These are phyloP conservation scores for Pantherophis vulpinus DNA, from an alignment of 2,797 vertebrate species.

Conservation along the genomic window DNA sequence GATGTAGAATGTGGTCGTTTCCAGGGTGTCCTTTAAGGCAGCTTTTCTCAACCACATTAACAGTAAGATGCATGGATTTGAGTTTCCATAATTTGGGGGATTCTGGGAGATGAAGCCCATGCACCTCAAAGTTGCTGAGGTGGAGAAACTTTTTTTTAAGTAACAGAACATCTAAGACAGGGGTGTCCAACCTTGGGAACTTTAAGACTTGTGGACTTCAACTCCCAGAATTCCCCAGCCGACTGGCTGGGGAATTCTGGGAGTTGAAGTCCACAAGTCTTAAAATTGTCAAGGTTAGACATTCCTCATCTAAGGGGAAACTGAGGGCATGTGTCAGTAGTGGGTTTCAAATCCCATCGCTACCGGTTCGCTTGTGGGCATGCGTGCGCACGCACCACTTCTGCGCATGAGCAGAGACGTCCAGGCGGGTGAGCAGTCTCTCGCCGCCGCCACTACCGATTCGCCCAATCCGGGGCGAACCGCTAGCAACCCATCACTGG, in stretches of 20 bases:
- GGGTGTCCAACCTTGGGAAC: neutral
- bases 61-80: neutral
- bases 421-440: no score
- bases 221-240: no score
- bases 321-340: neutral
- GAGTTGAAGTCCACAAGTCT: neutral
- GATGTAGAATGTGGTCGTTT: conserved; percentile 21
- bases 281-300: neutral
- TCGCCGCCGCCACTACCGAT: no score
- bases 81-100: neutral
- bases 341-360: no score
- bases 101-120: neutral
- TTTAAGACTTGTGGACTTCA: neutral
- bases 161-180: neutral
- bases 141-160: neutral
- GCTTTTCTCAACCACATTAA: neutral
- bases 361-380: no score
- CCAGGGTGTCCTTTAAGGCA: conserved; percentile 25
- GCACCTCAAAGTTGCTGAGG: neutral
- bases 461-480: no score
- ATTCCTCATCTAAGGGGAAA: neutral
- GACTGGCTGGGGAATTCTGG: neutral
- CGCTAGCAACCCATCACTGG: no score
- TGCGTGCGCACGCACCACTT: no score
- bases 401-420: no score